Conservation (phyloP, 2,888 invertebrate species). For the Punctoribates punctum region DNA sequence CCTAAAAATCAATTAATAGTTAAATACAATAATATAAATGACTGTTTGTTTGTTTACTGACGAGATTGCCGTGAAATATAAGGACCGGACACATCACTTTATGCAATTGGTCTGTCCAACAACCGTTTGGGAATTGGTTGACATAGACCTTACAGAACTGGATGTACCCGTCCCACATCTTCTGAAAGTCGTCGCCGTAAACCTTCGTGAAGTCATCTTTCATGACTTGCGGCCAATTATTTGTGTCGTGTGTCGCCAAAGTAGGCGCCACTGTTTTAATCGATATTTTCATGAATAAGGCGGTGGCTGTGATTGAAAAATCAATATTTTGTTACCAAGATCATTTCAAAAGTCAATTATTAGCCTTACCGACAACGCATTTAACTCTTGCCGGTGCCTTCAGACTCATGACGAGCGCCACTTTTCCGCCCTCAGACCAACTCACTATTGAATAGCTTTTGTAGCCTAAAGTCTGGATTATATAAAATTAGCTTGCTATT, state of each 20-base stretch:
- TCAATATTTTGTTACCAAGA: too few relatives aligned
- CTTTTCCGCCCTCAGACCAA: slow-evolving; percentile 40
- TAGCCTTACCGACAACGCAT: background rate
- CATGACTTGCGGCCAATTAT: slow-evolving; percentile 7
- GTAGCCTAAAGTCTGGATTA: background rate
- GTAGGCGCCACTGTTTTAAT: background rate
- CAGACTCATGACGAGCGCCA: slow-evolving; percentile 2
- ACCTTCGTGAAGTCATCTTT: slow-evolving; percentile 5
- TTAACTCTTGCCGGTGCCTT: background rate
- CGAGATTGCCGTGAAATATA: slow-evolving; percentile 35
- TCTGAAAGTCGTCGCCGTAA: slow-evolving; percentile 30
- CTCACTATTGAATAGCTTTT: slow-evolving; percentile 31
- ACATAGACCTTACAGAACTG: slow-evolving; percentile 24
- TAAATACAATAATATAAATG: too few relatives aligned
- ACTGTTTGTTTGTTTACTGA: background rate
- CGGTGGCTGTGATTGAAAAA: background rate
- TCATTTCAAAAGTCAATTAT: too few relatives aligned
- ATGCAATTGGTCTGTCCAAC: background rate
- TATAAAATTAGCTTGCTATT: background rate
- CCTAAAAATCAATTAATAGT: background rate
- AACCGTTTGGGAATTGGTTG: background rate
- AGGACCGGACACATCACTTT: slow-evolving; percentile 34
- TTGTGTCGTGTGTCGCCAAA: background rate
- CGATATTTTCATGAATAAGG: background rate
- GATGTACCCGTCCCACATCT: slow-evolving; percentile 37